Conservation (phyloP, 2,888 invertebrate genomes). For the Diplolepis rosae region DNA sequence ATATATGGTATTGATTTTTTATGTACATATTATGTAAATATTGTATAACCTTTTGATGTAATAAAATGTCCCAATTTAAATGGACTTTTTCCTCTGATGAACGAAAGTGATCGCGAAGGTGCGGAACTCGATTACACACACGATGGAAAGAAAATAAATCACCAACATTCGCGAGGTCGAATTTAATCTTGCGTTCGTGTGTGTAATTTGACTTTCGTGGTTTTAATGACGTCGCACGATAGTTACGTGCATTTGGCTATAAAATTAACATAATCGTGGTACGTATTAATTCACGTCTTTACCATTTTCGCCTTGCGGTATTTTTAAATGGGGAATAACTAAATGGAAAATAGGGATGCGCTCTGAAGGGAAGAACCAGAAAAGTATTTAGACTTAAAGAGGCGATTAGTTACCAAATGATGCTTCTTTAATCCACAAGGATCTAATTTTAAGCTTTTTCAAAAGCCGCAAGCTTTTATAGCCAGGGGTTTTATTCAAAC, state of each 20-base stretch:
- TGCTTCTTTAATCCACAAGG: constrained; percentile 12
- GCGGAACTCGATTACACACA: constrained; percentile 6
- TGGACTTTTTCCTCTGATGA: not conserved
- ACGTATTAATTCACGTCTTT: constrained; percentile 49
- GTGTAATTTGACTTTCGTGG: constrained; percentile 55
- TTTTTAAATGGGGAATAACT: constrained; percentile 16
- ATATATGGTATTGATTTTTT: no score
- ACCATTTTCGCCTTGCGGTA: constrained; percentile 10
- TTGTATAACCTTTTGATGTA: no score
- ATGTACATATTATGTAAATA: no score
- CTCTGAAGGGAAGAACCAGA: not conserved
- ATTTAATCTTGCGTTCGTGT: constrained; percentile 51
- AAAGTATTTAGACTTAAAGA: constrained; percentile 15
- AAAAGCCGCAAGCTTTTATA: constrained; percentile 1
- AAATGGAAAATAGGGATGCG: constrained; percentile 20
- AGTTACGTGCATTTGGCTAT: constrained; percentile 47
- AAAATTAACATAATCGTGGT: constrained; percentile 54
- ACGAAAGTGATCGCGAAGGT: constrained; percentile 8
- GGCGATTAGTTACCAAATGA: constrained; percentile 24
- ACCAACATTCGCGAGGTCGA: constrained; percentile 40
- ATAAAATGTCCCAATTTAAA: not conserved
- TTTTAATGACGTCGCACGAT: constrained; percentile 47
- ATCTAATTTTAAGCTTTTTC: constrained; percentile 8
- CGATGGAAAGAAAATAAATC: constrained; percentile 25
- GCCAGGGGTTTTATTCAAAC: not conserved